phyloP scores from a whole-genome alignment of 2,888 invertebrate species.

The Epinotia brunnichana region DNA sequence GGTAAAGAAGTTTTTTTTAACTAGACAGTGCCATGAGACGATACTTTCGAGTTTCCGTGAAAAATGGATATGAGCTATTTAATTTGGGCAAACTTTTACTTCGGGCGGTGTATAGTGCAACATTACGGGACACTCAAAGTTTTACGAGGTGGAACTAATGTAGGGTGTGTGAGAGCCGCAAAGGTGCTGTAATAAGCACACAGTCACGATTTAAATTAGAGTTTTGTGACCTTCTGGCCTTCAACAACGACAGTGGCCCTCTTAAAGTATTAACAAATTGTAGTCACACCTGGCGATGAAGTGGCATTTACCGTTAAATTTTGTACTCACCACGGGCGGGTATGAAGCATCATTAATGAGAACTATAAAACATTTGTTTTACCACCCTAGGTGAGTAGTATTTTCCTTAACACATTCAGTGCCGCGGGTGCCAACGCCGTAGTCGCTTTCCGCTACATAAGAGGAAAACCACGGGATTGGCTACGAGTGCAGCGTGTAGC shows the following conservation, averaged over 20 bases:
- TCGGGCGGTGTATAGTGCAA: slow-evolving; percentile 28
- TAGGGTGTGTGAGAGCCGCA: slow-evolving; percentile 14
- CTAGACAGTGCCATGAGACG: background rate
- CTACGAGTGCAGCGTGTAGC: too few species aligned
- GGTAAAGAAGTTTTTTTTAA: background rate
- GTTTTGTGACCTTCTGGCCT: background rate
- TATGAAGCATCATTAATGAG: too few species aligned
- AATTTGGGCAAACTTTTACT: slow-evolving; percentile 29
- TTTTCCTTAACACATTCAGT: too few species aligned
- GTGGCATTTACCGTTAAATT: too few species aligned
- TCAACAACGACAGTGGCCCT: background rate
- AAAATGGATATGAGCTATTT: slow-evolving; percentile 23
- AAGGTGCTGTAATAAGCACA: slow-evolving; percentile 1
- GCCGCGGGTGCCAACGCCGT: too few species aligned
- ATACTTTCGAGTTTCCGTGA: slow-evolving; percentile 17
- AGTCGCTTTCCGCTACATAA: too few species aligned
- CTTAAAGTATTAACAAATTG: background rate
- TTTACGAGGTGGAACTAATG: slow-evolving; percentile 35
- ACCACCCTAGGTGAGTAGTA: too few species aligned
- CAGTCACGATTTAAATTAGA: slow-evolving; percentile 15
- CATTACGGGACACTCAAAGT: slow-evolving; percentile 29
- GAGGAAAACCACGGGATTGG: too few species aligned
- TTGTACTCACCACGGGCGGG: too few species aligned
- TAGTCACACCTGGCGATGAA: too few species aligned
- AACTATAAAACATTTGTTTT: too few species aligned